These are phyloP conservation scores for Actinostola sp. DNA, from an alignment of 92 coral and sea anemone species.

Conservation along the genomic window DNA sequence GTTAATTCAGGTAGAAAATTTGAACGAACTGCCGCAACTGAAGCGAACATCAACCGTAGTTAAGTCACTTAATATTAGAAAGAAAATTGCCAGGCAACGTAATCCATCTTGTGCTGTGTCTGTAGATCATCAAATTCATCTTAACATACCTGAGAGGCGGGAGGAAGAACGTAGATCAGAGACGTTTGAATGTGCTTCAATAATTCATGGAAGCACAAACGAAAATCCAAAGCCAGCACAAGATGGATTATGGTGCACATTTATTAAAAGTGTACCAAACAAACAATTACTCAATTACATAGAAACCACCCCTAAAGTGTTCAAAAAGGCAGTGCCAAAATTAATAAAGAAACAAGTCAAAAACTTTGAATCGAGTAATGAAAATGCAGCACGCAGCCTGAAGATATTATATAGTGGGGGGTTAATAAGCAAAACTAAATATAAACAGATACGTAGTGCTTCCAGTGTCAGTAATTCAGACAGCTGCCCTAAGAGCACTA, in stretches of 20 bases:
- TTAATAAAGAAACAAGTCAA: constrained; percentile 17
- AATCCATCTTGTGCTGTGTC: no score
- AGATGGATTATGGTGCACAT: constrained; percentile 48
- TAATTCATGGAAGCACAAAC: constrained; percentile 7
- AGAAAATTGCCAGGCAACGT: no score
- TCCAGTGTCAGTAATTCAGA: no score
- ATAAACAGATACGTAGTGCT: constrained; percentile 40
- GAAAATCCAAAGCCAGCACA: not conserved
- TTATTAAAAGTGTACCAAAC: constrained; percentile 29
- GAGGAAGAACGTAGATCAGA: not conserved
- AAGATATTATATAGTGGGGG: constrained; percentile 47
- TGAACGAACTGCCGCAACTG: no score
- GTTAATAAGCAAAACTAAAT: constrained; percentile 42
- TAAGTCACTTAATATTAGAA: no score
- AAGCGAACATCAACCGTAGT: no score
- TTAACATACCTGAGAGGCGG: constrained; percentile 8
- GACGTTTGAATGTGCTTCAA: constrained; percentile 1
- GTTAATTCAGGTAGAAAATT: no score
- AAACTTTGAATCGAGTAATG: constrained; percentile 34
- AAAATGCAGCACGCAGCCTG: no score
- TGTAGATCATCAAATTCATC: no score
- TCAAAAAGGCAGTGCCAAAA: constrained; percentile 23
- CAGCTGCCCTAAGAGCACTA: not conserved
- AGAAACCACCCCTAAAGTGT: constrained; percentile 21
- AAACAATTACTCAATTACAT: constrained; percentile 7